Base-by-base conservation (phyloP, 2,113 vertebrate species). In the Orycteropus afer region DNA sequence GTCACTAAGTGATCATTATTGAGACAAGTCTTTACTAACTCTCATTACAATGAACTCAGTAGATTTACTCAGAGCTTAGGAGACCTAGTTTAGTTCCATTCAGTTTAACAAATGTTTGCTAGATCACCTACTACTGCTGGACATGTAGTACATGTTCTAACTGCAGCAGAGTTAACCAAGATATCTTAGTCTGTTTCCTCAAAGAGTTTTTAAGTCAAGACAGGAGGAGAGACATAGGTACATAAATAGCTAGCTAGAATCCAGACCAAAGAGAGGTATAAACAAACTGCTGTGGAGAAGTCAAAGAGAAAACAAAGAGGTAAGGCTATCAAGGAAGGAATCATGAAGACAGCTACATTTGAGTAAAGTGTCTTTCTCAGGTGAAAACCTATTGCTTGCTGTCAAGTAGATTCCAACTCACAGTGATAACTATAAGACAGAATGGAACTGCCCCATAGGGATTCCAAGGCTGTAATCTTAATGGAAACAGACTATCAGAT, bases 91-190 rank as follows among this genome's bases (percentile, higher is more conserved):
- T 18, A 78, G 34, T 80, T 92, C 45, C 32, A 29, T 2, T 63
- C 74, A 95, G 37, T 25, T 95, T 32, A 92, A 40, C 47, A 86
- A 96, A 69, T 37, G 47, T 82, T 94, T 90, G 6, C 14, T 74
- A 63, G 27, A n/a, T 59, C 29, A 90, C 67, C 59, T 74, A 55
- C 8, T 76, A 15, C 27, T 84, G n/a, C 18, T 57, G 49, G 13
- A 23, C 22, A 65, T 47, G 69, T 9, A 71, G 8, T 23, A 20
- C 20, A 15, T 65, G 1, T 85, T 93, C 20, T 65, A 76, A 23
- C 12, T 71, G 49, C 9, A 65, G 8, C 29, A 57, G 51, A 69
- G 47, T 65, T 15, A 51, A 34, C 10, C 73, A 84, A 90, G 77
- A 83, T 67, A 3, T 10, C 42, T 91, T 82, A 87, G 32, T 83